phyloP scores from a whole-genome alignment of 1,140 invertebrate species.

The Helicoverpa armigera region DNA sequence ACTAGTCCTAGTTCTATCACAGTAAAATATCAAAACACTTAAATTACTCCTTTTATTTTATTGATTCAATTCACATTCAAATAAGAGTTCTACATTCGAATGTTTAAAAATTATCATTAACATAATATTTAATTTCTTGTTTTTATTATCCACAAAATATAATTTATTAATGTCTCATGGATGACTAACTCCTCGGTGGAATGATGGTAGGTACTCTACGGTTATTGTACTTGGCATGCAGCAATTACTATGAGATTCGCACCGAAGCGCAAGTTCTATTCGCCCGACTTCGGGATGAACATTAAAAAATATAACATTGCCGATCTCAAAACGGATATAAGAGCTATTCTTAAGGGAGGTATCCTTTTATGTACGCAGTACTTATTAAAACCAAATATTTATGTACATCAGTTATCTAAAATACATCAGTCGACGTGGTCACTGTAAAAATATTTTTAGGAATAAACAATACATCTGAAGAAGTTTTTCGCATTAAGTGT shows the following conservation, averaged over 20 bases:
- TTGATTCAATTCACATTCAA: conserved; percentile 15
- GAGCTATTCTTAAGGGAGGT: neutral
- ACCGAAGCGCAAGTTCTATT: neutral
- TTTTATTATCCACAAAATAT: neutral
- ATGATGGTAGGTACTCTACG: conserved; percentile 20
- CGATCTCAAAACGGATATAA: no score
- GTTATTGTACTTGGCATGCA: neutral
- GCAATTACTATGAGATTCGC: conserved; percentile 4
- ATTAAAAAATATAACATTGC: neutral
- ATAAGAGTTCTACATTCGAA: conserved; percentile 1
- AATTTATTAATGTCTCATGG: conserved; percentile 50
- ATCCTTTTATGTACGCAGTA: conserved; percentile 12
- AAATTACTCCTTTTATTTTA: conserved; percentile 48
- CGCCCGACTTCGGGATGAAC: neutral
- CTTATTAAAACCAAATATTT: conserved; percentile 19
- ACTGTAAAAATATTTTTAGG: conserved; percentile 37
- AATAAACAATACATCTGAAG: conserved; percentile 47
- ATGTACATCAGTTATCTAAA: conserved; percentile 11
- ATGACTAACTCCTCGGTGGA: conserved; percentile 60
- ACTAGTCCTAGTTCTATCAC: conserved; percentile 81
- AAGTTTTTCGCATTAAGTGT: conserved; percentile 43
- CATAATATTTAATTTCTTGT: neutral
- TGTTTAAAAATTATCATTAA: conserved; percentile 5
- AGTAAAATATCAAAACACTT: conserved; percentile 82
- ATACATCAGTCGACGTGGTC: conserved; percentile 19